Evolutionary conservation across 2,113 vertebrate species (phyloP).

Genomic region (Brachionichthys hirsutus): DNA sequence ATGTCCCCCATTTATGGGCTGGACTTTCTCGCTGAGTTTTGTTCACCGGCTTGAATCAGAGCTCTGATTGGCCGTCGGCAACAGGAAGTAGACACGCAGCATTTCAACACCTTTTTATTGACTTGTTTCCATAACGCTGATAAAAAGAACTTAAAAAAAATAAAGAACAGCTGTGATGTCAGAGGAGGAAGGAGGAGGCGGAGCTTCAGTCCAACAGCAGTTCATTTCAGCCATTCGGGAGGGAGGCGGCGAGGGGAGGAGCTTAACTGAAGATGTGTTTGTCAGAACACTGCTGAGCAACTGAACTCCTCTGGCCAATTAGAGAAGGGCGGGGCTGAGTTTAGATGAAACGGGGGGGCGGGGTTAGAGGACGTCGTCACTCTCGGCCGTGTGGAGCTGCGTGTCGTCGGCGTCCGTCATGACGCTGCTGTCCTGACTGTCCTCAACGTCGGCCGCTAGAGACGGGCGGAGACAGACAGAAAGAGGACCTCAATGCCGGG

Average conservation of each 20-base stretch:
- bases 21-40: too few species aligned
- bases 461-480: not conserved
- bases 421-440: slow-evolving; percentile 89
- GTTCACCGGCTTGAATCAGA: not conserved
- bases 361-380: slow-evolving; percentile 89
- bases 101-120: slow-evolving; percentile 61
- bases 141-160: slow-evolving; percentile 69
- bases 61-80: slow-evolving; percentile 1
- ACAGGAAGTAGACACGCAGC: slow-evolving; percentile 9
- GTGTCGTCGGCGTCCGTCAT: slow-evolving; percentile 98
- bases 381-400: slow-evolving; percentile 94
- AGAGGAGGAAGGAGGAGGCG: slow-evolving; percentile 22
- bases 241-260: slow-evolving; percentile 7
- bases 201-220: slow-evolving; percentile 50
- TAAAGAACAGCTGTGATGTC: slow-evolving; percentile 45
- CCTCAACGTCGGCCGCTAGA: slow-evolving; percentile 83
- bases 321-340: slow-evolving; percentile 24
- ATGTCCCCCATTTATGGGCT: too few species aligned
- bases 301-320: slow-evolving; percentile 35
- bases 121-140: slow-evolving; percentile 56
- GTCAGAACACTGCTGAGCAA: slow-evolving; percentile 43
- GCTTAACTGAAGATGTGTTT: slow-evolving; percentile 35
- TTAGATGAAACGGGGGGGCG: not conserved
- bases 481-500: too few species aligned
- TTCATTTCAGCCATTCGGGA: slow-evolving; percentile 50